Percentiles rank a stretch among this genome's conserved stretches.
phyloP scores from a whole-genome alignment of 2,888 invertebrate genomes.

The Pseudoips prasinana region DNA sequence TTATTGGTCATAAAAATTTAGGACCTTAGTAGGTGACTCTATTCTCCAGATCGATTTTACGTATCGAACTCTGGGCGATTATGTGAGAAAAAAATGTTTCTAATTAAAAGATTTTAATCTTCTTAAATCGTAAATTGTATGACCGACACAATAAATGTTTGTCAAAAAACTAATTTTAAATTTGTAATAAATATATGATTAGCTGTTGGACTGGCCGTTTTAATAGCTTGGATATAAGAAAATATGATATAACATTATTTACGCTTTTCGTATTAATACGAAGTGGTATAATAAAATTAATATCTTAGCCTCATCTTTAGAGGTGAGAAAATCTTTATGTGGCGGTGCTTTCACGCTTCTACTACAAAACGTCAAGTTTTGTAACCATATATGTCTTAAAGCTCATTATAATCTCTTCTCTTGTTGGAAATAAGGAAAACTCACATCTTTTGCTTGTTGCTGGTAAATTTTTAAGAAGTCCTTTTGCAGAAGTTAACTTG shows the following conservation, averaged over 20 bases:
- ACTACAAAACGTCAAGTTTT: too few relatives aligned
- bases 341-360: too few relatives aligned
- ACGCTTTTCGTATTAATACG: not conserved
- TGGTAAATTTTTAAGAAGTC: too few relatives aligned
- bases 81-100: conserved; percentile 32
- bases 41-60: conserved; percentile 56
- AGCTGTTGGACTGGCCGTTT: conserved; percentile 14
- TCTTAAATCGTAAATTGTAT: conserved; percentile 44
- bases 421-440: too few relatives aligned
- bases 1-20: conserved; percentile 78
- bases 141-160: conserved; percentile 42
- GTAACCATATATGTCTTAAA: too few relatives aligned
- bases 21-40: conserved; percentile 54
- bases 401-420: too few relatives aligned
- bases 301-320: not conserved
- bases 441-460: too few relatives aligned
- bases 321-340: too few relatives aligned
- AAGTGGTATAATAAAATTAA: not conserved
- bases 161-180: conserved; percentile 37
- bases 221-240: conserved; percentile 8
- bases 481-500: too few relatives aligned
- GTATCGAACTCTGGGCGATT: conserved; percentile 42
- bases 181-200: conserved; percentile 25
- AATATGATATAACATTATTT: conserved; percentile 1
- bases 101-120: conserved; percentile 55